Percentiles rank a stretch among this genome's conserved stretches.
phyloP scores from a whole-genome alignment of 2,888 invertebrate species.

The Drosophila crucigera region DNA sequence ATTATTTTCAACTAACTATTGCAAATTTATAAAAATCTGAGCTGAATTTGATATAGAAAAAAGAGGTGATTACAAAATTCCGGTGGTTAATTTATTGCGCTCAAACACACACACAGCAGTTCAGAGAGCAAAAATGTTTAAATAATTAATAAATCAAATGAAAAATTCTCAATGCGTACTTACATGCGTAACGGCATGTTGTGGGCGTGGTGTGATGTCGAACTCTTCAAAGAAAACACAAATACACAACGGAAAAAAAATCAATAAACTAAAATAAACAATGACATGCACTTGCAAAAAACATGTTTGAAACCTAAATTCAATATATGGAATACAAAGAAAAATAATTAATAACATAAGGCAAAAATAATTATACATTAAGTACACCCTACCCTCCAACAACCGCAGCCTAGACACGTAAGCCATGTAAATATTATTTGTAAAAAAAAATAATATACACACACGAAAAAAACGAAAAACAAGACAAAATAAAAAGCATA shows the following conservation, averaged over 20 bases:
- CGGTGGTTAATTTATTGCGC: conserved; percentile 26
- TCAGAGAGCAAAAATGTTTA: conserved; percentile 36
- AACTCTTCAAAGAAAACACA: conserved; percentile 36
- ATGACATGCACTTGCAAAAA: conserved; percentile 57
- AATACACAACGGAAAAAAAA: conserved; percentile 51
- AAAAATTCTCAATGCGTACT: conserved; percentile 27
- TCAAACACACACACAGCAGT: conserved; percentile 28
- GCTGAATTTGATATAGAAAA: conserved; percentile 13
- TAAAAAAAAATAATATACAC: conserved; percentile 52
- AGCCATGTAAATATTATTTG: conserved; percentile 77
- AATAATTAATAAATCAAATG: conserved; percentile 19
- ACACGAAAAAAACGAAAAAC: conserved; percentile 10
- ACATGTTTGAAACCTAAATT: conserved; percentile 59
- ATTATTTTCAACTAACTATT: conserved; percentile 42
- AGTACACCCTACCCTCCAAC: conserved; percentile 80
- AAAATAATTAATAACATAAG: conserved; percentile 75
- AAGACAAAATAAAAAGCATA: conserved; percentile 17
- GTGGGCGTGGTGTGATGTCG: conserved; percentile 31
- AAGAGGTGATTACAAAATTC: conserved; percentile 31
- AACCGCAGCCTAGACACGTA: conserved; percentile 69
- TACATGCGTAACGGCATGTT: conserved; percentile 5
- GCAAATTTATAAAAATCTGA: conserved; percentile 25
- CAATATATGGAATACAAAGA: conserved; percentile 22
- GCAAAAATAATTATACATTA: conserved; percentile 68
- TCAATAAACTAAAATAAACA: conserved; percentile 65